Evolutionary conservation across 92 coral and sea anemone species (phyloP).

Genomic region (Chrysogorgia sp.): DNA sequence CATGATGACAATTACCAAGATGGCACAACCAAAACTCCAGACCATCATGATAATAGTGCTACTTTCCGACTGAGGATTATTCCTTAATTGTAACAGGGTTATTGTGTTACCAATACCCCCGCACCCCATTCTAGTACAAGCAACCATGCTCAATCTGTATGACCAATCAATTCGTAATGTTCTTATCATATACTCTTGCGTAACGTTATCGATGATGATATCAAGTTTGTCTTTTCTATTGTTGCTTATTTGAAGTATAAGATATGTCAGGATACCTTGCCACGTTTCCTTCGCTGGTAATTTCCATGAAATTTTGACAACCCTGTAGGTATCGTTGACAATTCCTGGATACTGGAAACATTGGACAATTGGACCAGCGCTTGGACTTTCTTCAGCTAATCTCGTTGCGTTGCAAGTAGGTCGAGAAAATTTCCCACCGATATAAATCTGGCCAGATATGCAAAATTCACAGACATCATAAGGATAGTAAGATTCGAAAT

Average conservation of each 20-base stretch:
- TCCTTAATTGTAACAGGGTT: not conserved
- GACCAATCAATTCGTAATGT: not conserved
- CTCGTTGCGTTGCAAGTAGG: not conserved
- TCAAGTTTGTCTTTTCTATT: not conserved
- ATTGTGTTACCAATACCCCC: conserved; percentile 1
- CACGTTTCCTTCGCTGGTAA: not conserved
- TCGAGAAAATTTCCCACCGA: not conserved
- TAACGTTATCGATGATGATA: not conserved
- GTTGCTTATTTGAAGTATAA: not conserved
- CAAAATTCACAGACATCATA: conserved; percentile 1
- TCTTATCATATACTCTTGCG: not conserved
- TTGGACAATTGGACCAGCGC: not conserved
- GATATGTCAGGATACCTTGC: not conserved
- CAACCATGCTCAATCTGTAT: not conserved
- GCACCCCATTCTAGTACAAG: conserved; percentile 2
- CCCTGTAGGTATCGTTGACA: not conserved
- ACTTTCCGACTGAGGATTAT: not conserved
- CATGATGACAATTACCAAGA: not conserved
- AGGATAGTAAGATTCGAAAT: not conserved
- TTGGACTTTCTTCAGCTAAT: not conserved
- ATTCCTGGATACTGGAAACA: not conserved
- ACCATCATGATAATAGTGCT: not conserved
- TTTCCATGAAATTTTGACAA: not conserved
- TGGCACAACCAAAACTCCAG: not conserved
- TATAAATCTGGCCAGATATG: not conserved